Evolutionary conservation across 2,888 invertebrate species (phyloP), one percentile per base, ranked within the genome.

Genomic region (Bellardia bayeri): DNA sequence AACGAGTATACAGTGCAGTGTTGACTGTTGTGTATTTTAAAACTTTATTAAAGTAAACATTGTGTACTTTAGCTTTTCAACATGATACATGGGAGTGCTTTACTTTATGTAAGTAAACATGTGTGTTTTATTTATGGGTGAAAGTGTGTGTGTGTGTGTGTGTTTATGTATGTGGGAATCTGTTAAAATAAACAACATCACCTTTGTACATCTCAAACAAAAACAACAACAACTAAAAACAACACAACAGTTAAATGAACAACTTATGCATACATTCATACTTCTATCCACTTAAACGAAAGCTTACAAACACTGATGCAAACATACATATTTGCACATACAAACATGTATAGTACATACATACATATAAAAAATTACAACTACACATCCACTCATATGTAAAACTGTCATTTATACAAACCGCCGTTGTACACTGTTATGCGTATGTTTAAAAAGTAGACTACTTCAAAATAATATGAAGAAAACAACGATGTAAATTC

Each of bases 11-110:
- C 37, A 6, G 37, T 37, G 3, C 23, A 0, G 5, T 37, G 37
- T 4, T 4, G 37, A 6, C 0, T 4, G 37, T 37, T 69, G 33
- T 69, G 49, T 69, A 51, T 49, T 69, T 69, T 69, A 49, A 69
- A 33, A 69, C 49, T 69, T 69, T 69, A 49, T 49, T 69, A 69
- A 68, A n/a, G 68, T 69, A 68, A 68, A 68, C 49, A 68, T 23
- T 49, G 45, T 49, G 45, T 68, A 68, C 68, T 9, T 69, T 49
- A 49, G 68, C 68, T 69, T 69, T 66, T 33, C 14, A 66, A 66
- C 58, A 58, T 58, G 58, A 58, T 58, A 58, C 58, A 58, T 58
- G 11, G 2, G 13, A 3, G 58, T 58, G 8, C 8, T 58, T 30
- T 9, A 58, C 16, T 30, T 3, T 30, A 23, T 58, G n/a, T 13